Conservation (phyloP, 2,113 vertebrate species). For the Baryphthengus martii region DNA sequence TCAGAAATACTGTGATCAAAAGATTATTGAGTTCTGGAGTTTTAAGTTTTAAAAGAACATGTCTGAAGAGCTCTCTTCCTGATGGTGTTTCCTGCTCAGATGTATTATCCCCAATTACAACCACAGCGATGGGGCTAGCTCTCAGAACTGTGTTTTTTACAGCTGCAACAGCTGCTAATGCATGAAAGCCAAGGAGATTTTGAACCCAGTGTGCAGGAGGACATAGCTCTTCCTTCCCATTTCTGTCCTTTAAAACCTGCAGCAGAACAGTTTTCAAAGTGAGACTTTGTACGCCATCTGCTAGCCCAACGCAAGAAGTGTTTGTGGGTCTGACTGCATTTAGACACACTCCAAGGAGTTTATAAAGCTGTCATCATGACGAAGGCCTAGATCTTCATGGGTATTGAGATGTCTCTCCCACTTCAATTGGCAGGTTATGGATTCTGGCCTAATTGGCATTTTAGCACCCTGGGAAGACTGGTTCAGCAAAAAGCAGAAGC, state of each 20-base stretch:
- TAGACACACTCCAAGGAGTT: background rate
- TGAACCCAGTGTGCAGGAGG: background rate
- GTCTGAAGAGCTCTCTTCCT: background rate
- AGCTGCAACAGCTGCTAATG: background rate
- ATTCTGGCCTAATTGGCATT: background rate
- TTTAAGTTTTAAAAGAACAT: background rate
- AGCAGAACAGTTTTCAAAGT: background rate
- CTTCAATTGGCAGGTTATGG: background rate
- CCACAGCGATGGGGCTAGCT: background rate
- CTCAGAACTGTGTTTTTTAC: background rate
- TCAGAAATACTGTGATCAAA: background rate
- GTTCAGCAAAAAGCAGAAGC: background rate
- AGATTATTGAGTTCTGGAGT: background rate
- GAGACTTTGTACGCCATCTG: background rate
- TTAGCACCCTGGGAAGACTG: background rate
- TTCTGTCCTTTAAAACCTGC: background rate
- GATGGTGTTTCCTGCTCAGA: background rate
- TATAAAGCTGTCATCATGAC: background rate
- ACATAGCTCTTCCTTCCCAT: background rate
- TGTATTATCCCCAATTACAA: background rate
- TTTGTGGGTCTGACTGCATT: background rate
- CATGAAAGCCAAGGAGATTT: background rate
- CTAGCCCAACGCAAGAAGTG: accelerated
- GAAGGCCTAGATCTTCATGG: no score
- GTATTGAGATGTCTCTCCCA: background rate